Conservation (phyloP, 2,888 invertebrate species). For the Strigamia crassipes region DNA sequence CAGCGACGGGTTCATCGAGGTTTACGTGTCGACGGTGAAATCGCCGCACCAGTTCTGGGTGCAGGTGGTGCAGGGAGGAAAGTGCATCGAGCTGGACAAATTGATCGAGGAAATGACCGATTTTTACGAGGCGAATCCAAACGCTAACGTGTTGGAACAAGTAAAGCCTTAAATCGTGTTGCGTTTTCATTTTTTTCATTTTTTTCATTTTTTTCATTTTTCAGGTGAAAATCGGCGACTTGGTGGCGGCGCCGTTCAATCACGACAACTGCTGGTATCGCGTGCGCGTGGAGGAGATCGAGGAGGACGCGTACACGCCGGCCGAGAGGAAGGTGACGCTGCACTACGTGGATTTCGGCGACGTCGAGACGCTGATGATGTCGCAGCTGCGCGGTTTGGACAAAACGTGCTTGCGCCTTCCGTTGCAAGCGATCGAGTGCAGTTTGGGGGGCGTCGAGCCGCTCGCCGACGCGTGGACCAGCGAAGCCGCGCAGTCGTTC, state of each 20-base stretch:
- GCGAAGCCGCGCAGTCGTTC: slow-evolving; percentile 58
- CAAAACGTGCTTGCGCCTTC: slow-evolving; percentile 73
- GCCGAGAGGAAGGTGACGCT: slow-evolving; percentile 70
- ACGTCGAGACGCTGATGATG: slow-evolving; percentile 71
- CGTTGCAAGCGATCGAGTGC: slow-evolving; percentile 86
- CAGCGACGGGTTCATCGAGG: slow-evolving; percentile 71
- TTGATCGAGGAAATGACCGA: slow-evolving; percentile 81
- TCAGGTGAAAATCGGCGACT: slow-evolving; percentile 71
- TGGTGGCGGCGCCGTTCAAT: slow-evolving; percentile 82
- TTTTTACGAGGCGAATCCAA: slow-evolving; percentile 68
- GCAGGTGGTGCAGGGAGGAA: slow-evolving; percentile 69
- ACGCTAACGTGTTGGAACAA: slow-evolving; percentile 64
- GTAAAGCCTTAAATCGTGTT: no score
- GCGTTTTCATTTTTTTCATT: no score
- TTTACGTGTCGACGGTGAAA: slow-evolving; percentile 83
- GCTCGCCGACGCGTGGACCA: slow-evolving; percentile 56
- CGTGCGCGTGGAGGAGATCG: slow-evolving; percentile 70
- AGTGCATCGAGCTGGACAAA: slow-evolving; percentile 75
- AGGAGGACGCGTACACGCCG: slow-evolving; percentile 67
- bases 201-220: no score
- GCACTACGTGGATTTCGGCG: slow-evolving; percentile 87
- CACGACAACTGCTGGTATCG: slow-evolving; percentile 79
- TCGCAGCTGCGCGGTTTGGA: slow-evolving; percentile 73
- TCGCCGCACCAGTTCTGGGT: slow-evolving; percentile 83
- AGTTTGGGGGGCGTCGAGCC: slow-evolving; percentile 76